Percentiles rank a stretch among this genome's conserved stretches.
Evolutionary conservation across 30 jellyfish, hydroid and myxozoan genomes (phyloP).

Genomic region (Mastigias papua): DNA sequence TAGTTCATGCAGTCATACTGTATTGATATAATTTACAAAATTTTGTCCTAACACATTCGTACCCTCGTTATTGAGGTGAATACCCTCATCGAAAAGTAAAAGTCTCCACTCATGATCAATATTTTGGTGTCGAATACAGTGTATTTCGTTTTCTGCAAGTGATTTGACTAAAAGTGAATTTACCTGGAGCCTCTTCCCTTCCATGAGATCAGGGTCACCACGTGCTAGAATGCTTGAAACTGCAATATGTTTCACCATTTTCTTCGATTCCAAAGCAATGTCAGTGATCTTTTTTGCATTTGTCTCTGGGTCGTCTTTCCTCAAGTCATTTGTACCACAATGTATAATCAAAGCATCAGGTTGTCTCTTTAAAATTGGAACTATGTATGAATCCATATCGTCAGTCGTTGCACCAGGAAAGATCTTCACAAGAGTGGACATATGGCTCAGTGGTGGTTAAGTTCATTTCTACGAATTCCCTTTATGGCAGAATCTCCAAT

Average conservation of each 20-base stretch:
- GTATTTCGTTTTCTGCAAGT: constrained; percentile 37
- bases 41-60: constrained; percentile 38
- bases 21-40: constrained; percentile 26
- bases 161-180: constrained; percentile 20
- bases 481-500: constrained; percentile 21
- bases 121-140: constrained; percentile 16
- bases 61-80: constrained; percentile 28
- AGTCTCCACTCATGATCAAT: constrained; percentile 13
- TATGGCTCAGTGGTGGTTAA: background rate
- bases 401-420: constrained; percentile 51
- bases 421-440: constrained; percentile 23
- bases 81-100: constrained; percentile 23
- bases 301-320: constrained; percentile 32
- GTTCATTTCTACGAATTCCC: constrained; percentile 13
- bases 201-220: constrained; percentile 34
- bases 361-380: constrained; percentile 8
- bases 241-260: background rate
- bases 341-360: constrained; percentile 15
- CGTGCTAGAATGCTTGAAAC: constrained; percentile 34
- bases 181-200: constrained; percentile 36
- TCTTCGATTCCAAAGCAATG: constrained; percentile 9
- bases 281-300: constrained; percentile 29
- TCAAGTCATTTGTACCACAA: constrained; percentile 27
- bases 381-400: constrained; percentile 15
- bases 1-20: constrained; percentile 7